These are phyloP conservation scores for Rhaphigaster nebulosa DNA, from an alignment of 2,888 invertebrate genomes.

Conservation along the genomic window DNA sequence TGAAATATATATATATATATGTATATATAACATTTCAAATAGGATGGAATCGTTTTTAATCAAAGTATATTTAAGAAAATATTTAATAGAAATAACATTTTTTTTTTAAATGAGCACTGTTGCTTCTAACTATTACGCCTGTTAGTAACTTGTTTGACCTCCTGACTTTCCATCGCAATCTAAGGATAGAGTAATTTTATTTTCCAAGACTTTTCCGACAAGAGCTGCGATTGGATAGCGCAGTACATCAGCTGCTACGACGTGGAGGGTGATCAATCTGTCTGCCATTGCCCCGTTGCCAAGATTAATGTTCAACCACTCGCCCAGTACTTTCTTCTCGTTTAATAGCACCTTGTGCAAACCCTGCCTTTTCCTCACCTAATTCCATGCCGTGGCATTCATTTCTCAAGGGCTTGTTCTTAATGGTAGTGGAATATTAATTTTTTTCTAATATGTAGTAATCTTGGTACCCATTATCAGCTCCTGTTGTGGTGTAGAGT, in stretches of 20 bases:
- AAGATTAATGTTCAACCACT: constrained; percentile 4
- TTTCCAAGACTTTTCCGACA: constrained; percentile 1
- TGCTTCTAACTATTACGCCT: neutral
- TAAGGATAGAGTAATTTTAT: neutral
- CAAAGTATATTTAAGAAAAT: too few species aligned
- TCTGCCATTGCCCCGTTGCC: constrained; percentile 1
- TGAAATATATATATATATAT: too few species aligned
- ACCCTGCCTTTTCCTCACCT: constrained; percentile 27
- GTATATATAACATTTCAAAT: too few species aligned
- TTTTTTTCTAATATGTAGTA: constrained; percentile 9
- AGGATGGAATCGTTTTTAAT: too few species aligned
- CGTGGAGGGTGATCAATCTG: constrained; percentile 11
- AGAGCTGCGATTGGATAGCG: neutral
- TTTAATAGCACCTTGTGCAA: constrained; percentile 35
- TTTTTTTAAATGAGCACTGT: neutral
- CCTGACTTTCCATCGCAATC: neutral
- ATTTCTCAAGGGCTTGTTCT: neutral
- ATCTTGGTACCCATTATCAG: neutral
- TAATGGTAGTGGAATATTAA: neutral
- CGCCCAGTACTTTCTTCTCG: neutral
- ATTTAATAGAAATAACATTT: neutral
- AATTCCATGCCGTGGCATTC: neutral
- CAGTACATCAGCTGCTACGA: neutral
- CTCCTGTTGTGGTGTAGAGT: neutral
- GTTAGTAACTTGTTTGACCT: too few species aligned